These are phyloP conservation scores for Sciurus carolinensis DNA, from an alignment of 2,797 vertebrate species.

Conservation along the genomic window DNA sequence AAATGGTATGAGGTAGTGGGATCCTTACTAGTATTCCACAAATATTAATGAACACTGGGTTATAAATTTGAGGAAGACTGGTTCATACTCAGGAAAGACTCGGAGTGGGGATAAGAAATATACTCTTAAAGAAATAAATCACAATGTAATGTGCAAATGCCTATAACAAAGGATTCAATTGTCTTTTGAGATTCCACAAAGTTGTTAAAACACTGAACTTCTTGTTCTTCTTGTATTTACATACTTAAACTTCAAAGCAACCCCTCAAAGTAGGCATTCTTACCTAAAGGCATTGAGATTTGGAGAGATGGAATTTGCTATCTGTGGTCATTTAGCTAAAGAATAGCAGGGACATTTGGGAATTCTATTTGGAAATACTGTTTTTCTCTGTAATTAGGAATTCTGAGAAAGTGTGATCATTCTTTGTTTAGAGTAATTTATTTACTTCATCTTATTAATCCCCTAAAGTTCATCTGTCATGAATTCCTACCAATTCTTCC, in stretches of 20 bases:
- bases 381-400: constrained; percentile 19
- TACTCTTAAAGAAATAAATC: constrained; percentile 24
- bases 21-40: neutral
- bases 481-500: neutral
- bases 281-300: neutral
- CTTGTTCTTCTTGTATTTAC: constrained; percentile 5
- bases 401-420: neutral
- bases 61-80: neutral
- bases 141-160: neutral
- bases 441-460: neutral
- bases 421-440: neutral
- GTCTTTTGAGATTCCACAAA: neutral
- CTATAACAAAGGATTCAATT: neutral
- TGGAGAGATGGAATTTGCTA: neutral
- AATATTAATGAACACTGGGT: neutral
- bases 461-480: neutral
- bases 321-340: constrained; percentile 7
- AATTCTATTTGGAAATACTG: neutral
- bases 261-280: neutral
- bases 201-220: neutral
- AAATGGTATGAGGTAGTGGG: neutral
- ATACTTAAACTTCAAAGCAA: constrained; percentile 24
- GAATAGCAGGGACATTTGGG: neutral
- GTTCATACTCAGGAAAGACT: neutral
- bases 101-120: neutral